These are phyloP conservation scores for Plebejus melissa DNA, from an alignment of 2,888 invertebrate species.

Conservation along the genomic window DNA sequence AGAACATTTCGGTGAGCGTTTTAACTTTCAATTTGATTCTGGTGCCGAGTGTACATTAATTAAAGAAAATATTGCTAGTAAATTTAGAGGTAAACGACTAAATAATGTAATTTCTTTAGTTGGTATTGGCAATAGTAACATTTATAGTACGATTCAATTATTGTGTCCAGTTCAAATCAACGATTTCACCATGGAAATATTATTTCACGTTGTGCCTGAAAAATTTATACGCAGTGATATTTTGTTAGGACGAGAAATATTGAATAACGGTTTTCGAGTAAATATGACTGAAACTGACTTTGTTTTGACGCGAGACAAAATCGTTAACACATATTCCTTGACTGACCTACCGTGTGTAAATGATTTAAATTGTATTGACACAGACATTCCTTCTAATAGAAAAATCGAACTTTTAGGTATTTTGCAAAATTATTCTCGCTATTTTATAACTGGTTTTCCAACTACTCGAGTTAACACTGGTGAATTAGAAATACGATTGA, in stretches of 20 bases:
- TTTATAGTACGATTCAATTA: neutral
- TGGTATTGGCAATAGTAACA: conserved; percentile 3
- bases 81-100: neutral
- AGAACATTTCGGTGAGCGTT: conserved; percentile 2
- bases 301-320: no score
- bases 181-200: no score
- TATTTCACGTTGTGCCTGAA: conserved; percentile 8
- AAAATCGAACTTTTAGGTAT: neutral
- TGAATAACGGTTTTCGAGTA: no score
- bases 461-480: neutral
- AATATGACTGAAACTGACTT: no score
- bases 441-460: neutral
- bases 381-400: neutral
- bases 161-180: neutral
- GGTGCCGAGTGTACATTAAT: conserved; percentile 3
- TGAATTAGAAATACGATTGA: neutral
- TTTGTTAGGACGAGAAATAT: no score
- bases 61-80: conserved; percentile 7
- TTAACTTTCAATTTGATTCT: conserved; percentile 6
- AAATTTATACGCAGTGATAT: no score
- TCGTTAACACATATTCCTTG: no score
- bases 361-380: neutral
- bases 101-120: neutral
- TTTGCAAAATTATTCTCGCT: neutral
- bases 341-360: neutral